A percentile compares a stretch with the other conserved stretches of the same genome.
These are phyloP conservation scores for Grapholita molesta DNA, from an alignment of 1,140 invertebrate species.

Conservation along the genomic window DNA sequence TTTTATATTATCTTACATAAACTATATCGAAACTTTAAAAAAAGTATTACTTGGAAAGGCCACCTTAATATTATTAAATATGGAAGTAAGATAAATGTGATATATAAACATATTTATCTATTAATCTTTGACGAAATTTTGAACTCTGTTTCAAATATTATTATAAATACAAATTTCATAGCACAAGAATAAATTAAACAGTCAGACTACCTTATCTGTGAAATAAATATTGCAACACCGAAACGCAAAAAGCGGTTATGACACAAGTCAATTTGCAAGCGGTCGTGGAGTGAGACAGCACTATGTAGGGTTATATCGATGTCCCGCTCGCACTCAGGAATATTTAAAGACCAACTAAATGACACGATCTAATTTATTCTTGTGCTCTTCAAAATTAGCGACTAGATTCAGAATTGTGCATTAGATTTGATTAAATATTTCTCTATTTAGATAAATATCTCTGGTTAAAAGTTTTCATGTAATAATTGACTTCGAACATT, in stretches of 20 bases:
- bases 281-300: no score
- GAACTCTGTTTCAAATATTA: constrained; percentile 1
- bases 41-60: constrained; percentile 71
- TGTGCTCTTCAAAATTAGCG: not conserved
- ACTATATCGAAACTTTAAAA: constrained; percentile 68
- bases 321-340: no score
- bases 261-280: no score
- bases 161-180: not conserved
- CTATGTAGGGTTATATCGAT: no score
- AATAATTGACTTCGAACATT: not conserved
- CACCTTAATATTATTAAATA: constrained; percentile 48
- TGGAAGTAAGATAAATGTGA: constrained; percentile 19
- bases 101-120: constrained; percentile 20
- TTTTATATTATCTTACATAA: constrained; percentile 61
- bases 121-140: constrained; percentile 18
- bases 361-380: not conserved
- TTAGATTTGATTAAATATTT: not conserved
- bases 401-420: not conserved
- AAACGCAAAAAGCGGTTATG: no score
- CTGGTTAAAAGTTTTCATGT: not conserved
- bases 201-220: no score
- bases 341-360: no score
- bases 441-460: not conserved
- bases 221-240: no score
- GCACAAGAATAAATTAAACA: not conserved